Evolutionary conservation across 2,888 invertebrate genomes (phyloP), one percentile per base, ranked within the genome.

Genomic region (Lepidocyrtinus sp.): DNA sequence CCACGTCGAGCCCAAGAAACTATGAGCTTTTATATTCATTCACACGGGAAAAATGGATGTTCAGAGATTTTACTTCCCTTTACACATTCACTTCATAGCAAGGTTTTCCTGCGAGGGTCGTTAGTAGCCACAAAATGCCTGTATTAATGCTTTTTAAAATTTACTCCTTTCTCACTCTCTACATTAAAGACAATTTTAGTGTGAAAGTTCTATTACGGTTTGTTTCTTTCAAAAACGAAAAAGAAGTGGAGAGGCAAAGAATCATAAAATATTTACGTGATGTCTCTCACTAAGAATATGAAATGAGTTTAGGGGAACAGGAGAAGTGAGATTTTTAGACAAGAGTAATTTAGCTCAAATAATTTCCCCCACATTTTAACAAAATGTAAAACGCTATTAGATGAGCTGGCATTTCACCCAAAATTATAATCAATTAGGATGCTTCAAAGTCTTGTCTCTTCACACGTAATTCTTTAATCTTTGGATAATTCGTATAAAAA

Each of bases 61-160:
- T 77, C 77, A 77, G 77, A 77, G 71, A 77, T 72, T 77, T 67
- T 72, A 77, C 71, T 72, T 72, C 78, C 72, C 50, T 78, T 72
- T 78, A 45, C 78, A 78, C 72, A 62, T 24, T 77, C 36, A 67
- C 72, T 55, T 17, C 64, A 45, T 15, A 24, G 46, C n/a, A n/a
- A n/a, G n/a, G n/a, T n/a, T n/a, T n/a, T n/a, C 36, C 72, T 78
- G 72, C 67, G 27, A 21, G 61, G 72, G 72, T 78, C 78, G 78
- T 78, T 78, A 78, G 72, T 71, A 72, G 78, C 78, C 78, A 78
- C 78, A 78, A 78, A 78, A 72, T 78, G 72, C 72, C 65, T 62
- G 72, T 72, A 72, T 72, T 72, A 78, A 72, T 78, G 78, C 78
- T 62, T 72, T 71, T 72, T n/a, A 59, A 24, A 26, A 67, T 67